Evolutionary conservation across 1,140 invertebrate genomes (phyloP).

Genomic region (Leptopilina boulardi): DNA sequence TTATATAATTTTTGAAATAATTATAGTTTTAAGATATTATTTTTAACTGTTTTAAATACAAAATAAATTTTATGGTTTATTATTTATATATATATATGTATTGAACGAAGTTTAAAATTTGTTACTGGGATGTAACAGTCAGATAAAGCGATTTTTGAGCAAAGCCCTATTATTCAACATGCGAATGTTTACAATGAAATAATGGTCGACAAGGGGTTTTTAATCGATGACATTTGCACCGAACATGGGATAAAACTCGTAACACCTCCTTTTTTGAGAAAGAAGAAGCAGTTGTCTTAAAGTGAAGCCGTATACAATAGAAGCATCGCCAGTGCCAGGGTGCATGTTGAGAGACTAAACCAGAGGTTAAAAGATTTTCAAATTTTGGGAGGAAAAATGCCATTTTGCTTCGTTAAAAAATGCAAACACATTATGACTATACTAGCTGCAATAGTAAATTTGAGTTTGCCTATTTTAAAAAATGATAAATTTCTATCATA

Average conservation of each 20-base stretch:
- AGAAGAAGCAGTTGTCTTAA: not conserved
- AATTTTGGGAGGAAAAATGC: not conserved
- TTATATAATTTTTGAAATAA: no score
- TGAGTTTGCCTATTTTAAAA: not conserved
- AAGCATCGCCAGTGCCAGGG: not conserved
- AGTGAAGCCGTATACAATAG: not conserved
- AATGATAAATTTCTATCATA: not conserved
- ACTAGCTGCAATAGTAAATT: not conserved
- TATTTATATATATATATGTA: no score
- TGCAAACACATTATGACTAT: not conserved
- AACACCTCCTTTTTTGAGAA: not conserved
- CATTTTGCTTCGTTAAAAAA: not conserved
- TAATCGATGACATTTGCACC: not conserved
- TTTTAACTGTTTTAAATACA: no score
- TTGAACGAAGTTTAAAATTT: no score
- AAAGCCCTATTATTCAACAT: not conserved
- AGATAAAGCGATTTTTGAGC: not conserved
- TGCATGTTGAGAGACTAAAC: not conserved
- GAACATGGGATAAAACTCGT: not conserved
- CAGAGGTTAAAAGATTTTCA: not conserved
- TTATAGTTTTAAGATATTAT: no score
- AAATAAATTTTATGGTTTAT: no score
- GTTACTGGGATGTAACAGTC: no score
- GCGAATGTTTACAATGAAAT: not conserved
- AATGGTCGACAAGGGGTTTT: not conserved